These are phyloP conservation scores for Penaeus indicus DNA, from an alignment of 1,140 invertebrate species.

Conservation along the genomic window DNA sequence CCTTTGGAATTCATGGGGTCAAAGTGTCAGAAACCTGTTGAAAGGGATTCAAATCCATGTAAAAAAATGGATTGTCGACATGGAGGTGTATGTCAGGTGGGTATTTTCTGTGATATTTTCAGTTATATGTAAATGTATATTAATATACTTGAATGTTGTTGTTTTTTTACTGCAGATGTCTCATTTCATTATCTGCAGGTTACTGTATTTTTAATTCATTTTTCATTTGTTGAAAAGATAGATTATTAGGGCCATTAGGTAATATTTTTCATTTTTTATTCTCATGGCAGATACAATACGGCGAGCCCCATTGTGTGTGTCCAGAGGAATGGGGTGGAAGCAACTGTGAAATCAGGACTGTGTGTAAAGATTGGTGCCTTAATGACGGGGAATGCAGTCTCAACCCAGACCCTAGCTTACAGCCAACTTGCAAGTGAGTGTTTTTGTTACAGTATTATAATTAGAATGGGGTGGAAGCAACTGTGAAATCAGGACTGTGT, in stretches of 20 bases:
- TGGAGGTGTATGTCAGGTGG: slow-evolving; percentile 48
- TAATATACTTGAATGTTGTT: slow-evolving; percentile 61
- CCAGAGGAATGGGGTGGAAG: slow-evolving; percentile 75
- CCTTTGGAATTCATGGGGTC: slow-evolving; percentile 58
- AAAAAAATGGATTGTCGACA: slow-evolving; percentile 68
- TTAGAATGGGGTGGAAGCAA: slow-evolving; percentile 75
- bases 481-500: slow-evolving; percentile 73
- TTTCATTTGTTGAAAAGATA: too few species aligned
- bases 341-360: slow-evolving; percentile 72
- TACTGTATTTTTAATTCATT: slow-evolving; percentile 72
- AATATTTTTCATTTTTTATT: neutral
- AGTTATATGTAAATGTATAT: slow-evolving; percentile 66
- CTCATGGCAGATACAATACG: slow-evolving; percentile 37
- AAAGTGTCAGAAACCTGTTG: slow-evolving; percentile 69
- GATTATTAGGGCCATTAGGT: neutral
- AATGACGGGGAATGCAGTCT: slow-evolving; percentile 75
- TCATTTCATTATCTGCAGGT: slow-evolving; percentile 73
- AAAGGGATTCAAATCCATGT: slow-evolving; percentile 72
- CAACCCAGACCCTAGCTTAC: slow-evolving; percentile 68
- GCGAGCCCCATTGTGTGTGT: slow-evolving; percentile 70
- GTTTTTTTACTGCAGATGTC: slow-evolving; percentile 71
- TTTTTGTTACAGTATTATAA: too few species aligned
- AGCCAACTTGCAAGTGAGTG: slow-evolving; percentile 72
- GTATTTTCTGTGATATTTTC: slow-evolving; percentile 19
- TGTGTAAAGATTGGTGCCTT: slow-evolving; percentile 75